These are phyloP conservation scores for Andinoacara biseriatus DNA, from an alignment of 2,113 vertebrate genomes.

Conservation along the genomic window DNA sequence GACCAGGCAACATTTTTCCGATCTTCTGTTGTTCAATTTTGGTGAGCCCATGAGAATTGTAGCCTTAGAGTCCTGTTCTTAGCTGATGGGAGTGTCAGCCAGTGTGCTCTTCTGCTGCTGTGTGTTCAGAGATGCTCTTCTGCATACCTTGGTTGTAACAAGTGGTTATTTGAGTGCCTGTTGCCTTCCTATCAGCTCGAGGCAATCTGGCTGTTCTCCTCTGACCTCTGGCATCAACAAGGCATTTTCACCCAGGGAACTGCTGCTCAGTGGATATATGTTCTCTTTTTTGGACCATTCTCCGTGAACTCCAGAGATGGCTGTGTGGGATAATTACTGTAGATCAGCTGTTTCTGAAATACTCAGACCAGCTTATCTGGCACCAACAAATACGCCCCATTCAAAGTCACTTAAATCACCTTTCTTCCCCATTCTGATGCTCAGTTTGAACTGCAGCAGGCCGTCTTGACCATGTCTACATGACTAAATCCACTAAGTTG, in stretches of 20 bases:
- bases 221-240: background rate
- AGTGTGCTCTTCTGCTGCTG: background rate
- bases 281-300: background rate
- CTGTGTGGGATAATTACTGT: background rate
- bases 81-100: background rate
- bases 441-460: background rate
- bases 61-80: background rate
- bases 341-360: background rate
- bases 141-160: background rate
- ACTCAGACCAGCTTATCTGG: background rate
- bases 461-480: background rate
- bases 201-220: background rate
- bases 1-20: background rate
- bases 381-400: background rate
- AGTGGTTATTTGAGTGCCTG: background rate
- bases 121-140: background rate
- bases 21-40: background rate
- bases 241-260: background rate
- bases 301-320: background rate
- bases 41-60: background rate
- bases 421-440: background rate
- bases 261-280: rapidly evolving
- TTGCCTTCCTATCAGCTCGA: background rate
- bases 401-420: too few relatives aligned
- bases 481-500: background rate